Evolutionary conservation across 2,113 vertebrate species (phyloP).

Genomic region (Tursiops truncatus): DNA sequence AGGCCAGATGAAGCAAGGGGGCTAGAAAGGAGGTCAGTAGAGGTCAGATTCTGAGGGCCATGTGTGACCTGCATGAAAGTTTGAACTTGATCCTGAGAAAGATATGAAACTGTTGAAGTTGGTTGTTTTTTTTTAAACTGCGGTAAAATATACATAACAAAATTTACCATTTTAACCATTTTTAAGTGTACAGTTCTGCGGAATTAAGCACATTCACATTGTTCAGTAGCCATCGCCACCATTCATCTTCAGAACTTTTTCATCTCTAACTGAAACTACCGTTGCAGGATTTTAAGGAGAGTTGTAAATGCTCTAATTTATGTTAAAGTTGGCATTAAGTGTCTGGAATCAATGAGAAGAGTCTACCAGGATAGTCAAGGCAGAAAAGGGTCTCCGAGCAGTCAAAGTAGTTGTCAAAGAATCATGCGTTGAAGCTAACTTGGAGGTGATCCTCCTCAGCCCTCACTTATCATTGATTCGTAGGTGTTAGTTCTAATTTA

Average conservation of each 20-base stretch:
- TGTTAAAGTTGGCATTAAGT: neutral
- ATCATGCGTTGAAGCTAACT: neutral
- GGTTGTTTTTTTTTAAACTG: neutral
- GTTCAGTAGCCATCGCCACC: neutral
- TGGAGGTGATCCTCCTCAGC: neutral
- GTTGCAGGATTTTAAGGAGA: neutral
- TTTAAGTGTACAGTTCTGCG: neutral
- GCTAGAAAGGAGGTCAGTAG: neutral
- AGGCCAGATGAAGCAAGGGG: neutral
- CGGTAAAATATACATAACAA: neutral
- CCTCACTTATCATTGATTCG: neutral
- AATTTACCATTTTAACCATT: neutral
- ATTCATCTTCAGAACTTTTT: neutral
- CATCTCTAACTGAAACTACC: neutral
- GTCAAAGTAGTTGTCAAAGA: neutral
- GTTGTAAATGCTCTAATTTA: neutral
- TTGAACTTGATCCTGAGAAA: slow-evolving; percentile 1
- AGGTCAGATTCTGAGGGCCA: neutral
- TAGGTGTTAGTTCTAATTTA: neutral
- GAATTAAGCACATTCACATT: neutral
- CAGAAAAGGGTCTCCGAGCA: neutral
- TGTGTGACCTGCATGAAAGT: neutral
- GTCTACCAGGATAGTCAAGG: neutral
- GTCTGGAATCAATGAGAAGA: neutral
- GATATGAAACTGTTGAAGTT: neutral